phyloP scores from a whole-genome alignment of 2,797 vertebrate genomes.

The Crocidura indochinensis region DNA sequence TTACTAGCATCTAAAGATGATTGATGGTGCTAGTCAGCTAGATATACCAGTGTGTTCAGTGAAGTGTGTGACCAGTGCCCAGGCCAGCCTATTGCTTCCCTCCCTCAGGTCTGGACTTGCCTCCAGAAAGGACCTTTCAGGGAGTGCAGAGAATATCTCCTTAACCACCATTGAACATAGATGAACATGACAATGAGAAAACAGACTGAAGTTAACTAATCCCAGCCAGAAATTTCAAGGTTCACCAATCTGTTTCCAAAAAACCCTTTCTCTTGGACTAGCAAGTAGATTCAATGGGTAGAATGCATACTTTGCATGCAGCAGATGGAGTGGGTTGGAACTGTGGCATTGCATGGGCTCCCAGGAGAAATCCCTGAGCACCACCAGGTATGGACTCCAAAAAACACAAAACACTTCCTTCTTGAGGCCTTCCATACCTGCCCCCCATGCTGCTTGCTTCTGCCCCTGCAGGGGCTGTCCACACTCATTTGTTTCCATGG shows the following conservation, averaged over 20 bases:
- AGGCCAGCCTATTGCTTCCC: neutral
- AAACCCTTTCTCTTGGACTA: neutral
- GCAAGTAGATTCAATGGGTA: too few relatives aligned
- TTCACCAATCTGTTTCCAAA: neutral
- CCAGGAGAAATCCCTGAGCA: too few relatives aligned
- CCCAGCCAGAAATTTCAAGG: neutral
- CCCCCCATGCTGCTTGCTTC: neutral
- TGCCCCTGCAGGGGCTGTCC: neutral
- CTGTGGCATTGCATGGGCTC: too few relatives aligned
- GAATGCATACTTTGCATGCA: too few relatives aligned
- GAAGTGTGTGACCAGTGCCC: neutral
- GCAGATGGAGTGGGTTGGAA: too few relatives aligned
- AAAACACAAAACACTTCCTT: neutral
- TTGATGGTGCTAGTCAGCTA: neutral
- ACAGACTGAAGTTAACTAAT: neutral
- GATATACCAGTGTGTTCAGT: neutral
- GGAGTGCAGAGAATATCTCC: too few relatives aligned
- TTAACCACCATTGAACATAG: too few relatives aligned
- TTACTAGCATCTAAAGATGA: neutral
- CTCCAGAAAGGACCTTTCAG: neutral
- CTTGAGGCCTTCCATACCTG: neutral
- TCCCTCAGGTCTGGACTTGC: too few relatives aligned
- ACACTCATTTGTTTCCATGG: neutral
- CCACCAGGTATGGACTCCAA: too few relatives aligned
- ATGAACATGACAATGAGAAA: neutral